A percentile compares a stretch with the other conserved stretches of the same genome.
Conservation (phyloP, 1,140 invertebrate species). For the Protaetia brevitarsis region DNA sequence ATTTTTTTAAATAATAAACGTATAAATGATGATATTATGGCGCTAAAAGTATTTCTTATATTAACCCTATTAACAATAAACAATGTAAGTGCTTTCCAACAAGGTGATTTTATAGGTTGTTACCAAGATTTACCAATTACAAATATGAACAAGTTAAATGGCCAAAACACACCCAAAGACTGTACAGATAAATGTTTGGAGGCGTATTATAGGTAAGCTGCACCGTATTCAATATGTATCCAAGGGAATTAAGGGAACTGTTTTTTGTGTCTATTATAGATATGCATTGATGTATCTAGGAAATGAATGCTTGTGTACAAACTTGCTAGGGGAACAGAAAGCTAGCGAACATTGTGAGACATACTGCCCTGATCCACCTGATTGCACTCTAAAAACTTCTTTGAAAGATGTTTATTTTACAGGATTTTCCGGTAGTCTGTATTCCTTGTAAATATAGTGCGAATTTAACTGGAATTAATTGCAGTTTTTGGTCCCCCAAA, state of each 20-base stretch:
- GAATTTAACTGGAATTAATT: conserved; percentile 27
- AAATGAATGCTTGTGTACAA: conserved; percentile 37
- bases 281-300: conserved; percentile 29
- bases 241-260: conserved; percentile 17
- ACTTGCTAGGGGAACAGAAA: conserved; percentile 39
- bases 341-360: conserved; percentile 31
- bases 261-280: conserved; percentile 32
- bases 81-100: not conserved
- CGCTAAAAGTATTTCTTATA: conserved; percentile 19
- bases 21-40: not conserved
- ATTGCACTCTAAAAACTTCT: conserved; percentile 31
- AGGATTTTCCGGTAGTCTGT: conserved; percentile 39
- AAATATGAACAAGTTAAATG: conserved; percentile 27
- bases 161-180: conserved; percentile 23
- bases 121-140: conserved; percentile 29
- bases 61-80: not conserved
- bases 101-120: conserved; percentile 35
- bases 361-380: conserved; percentile 28
- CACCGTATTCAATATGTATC: conserved; percentile 7
- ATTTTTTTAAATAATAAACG: not conserved
- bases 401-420: conserved; percentile 39
- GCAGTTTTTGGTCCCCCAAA: conserved; percentile 42
- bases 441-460: conserved; percentile 8
- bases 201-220: conserved; percentile 37
- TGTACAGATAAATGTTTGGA: conserved; percentile 35